Base-by-base conservation (phyloP, 2,888 invertebrate species). In the Neoaliturus tenellus region DNA sequence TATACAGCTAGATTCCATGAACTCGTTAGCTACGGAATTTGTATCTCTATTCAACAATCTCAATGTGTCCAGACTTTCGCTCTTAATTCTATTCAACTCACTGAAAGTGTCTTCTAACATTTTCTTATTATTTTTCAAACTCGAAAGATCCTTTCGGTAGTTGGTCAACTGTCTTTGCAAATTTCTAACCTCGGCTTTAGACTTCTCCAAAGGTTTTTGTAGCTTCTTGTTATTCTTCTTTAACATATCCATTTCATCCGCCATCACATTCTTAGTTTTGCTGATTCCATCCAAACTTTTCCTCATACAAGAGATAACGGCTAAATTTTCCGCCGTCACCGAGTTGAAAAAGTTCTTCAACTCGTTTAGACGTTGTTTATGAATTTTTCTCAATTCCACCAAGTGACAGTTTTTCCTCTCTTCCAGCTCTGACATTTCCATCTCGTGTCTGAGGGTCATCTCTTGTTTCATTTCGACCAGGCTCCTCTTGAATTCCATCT, bases 381-480 rank as follows among this genome's bases (percentile, higher is more conserved):
- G 48, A 12, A 82, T 82, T 0, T 51, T 25, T 25, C n/a, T 82
- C 73, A 82, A 71, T 48, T 82, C 55, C 10, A 35, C 25, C 39
- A 82, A 55, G 73, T 82, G 82, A n/a, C 33, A n/a, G 31, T 82
- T 82, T 41, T 82, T 82, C 12, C 82, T 71, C 73, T 82, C 82
- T 55, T 82, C 82, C 51, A 82, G 1, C 39, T 82, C 82, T 8
- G 73, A 51, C 73, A 73, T 73, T 35, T 82, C 82, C 82, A 82
- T 82, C 33, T 73, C 73, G 39, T 82, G 82, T 39, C 71, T 82
- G 4, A 82, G 41, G 17, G 39, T 82, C 31, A 73, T n/a, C 20
- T 73, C 71, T 1, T 82, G 73, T 14, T 71, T 73, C 39, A 55
- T 55, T 3, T 55, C 69, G 3, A 69, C 12, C n/a, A 82, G 71